Evolutionary conservation across 1,140 invertebrate species (phyloP), one percentile per base, ranked within the genome.

Genomic region (Potamilus streckersoni): DNA sequence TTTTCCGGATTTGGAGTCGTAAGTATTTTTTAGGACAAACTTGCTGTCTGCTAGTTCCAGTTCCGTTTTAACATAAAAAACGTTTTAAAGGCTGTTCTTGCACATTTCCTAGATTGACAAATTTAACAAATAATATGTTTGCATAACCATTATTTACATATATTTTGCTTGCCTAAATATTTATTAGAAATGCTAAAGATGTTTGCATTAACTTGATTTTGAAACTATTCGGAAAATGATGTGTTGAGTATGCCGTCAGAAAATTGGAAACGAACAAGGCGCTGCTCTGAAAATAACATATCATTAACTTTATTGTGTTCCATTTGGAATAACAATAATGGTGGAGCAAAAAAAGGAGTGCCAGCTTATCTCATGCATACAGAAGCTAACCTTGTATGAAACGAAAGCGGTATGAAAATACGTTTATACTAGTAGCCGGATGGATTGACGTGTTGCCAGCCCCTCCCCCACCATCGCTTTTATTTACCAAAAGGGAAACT

Each of bases 401-500:
- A 76, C 74, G 4, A 76, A 76, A 67, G 74, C 74, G 69, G 74
- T 76, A 76, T 66, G 60, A 70, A 11, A 19, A 23, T n/a, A 12
- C 19, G n/a, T 62, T 17, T 31, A n/a, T 31, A 20, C 16, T 15
- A 49, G 15, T 12, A 11, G 0, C 4, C 69, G 31, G 23, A 23
- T 27, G 15, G 15, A 61, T 49, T 5, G 16, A 27, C 19, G 15
- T 31, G 15, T 61, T 55, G 15, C 17, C 17, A 2, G 60, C 2
- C 58, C 65, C 19, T 19, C 16, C 59, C 23, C 57, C 38, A 74
- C 23, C 49, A 56, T 17, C 69, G 16, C 56, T 31, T 12, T 58
- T 64, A 6, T 17, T 27, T 13, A 19, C 27, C 17, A 56, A n/a
- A 49, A 20, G 2, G 12, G 19, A 64, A 56, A 55, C 11, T 13